Evolutionary conservation across 2,797 vertebrate genomes (phyloP).

Genomic region (Threskiornis aethiopicus): DNA sequence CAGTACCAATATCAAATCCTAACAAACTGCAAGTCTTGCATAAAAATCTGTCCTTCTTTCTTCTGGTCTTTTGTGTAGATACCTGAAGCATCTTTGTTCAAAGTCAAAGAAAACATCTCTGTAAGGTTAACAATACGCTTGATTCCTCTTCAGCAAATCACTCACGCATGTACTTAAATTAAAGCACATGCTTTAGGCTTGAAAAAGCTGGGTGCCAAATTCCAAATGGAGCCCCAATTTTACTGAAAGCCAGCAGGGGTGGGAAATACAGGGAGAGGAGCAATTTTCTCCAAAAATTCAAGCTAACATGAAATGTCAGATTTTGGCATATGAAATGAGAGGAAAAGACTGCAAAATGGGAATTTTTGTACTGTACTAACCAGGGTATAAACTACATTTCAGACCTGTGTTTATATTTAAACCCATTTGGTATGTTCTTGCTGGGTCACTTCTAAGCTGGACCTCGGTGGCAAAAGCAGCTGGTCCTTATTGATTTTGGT

Average conservation of each 20-base stretch:
- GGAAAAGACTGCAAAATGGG: not conserved
- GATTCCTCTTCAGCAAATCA: not conserved
- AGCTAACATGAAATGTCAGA: not conserved
- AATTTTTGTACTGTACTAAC: not conserved
- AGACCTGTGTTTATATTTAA: not conserved
- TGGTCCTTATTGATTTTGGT: not conserved
- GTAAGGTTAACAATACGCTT: not conserved
- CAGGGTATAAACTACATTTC: not conserved
- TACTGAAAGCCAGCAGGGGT: not conserved
- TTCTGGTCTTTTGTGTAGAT: not conserved
- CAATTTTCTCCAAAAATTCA: not conserved
- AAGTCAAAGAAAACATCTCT: not conserved
- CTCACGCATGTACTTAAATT: not conserved
- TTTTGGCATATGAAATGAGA: not conserved
- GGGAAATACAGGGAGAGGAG: not conserved
- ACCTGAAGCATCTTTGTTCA: not conserved
- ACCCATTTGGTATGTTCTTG: not conserved
- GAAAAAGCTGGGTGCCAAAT: not conserved
- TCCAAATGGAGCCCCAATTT: not conserved
- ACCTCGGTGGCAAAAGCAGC: not conserved
- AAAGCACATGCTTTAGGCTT: not conserved
- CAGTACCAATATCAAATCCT: not conserved
- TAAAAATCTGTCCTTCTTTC: not conserved
- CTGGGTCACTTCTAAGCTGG: not conserved
- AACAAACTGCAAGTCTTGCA: not conserved